phyloP scores from a whole-genome alignment of 2,797 vertebrate genomes.

The Malacoctenus gilli region DNA sequence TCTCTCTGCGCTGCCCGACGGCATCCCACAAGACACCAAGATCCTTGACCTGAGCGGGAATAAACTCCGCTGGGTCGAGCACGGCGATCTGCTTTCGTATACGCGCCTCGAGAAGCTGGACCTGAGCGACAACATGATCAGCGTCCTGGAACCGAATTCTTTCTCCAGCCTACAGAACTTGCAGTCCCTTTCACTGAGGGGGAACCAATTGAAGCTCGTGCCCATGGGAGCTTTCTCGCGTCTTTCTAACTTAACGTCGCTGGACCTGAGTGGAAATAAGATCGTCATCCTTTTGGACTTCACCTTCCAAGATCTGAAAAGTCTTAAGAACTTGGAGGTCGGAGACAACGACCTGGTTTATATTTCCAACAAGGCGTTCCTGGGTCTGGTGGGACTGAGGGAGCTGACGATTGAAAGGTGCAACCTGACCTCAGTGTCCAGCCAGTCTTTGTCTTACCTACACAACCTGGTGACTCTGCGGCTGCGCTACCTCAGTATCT shows the following conservation, averaged over 20 bases:
- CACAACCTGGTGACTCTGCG: slow-evolving; percentile 88
- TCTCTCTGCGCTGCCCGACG: slow-evolving; percentile 89
- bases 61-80: slow-evolving; percentile 93
- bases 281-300: slow-evolving; percentile 95
- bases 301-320: slow-evolving; percentile 91
- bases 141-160: slow-evolving; percentile 92
- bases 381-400: slow-evolving; percentile 87
- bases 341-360: slow-evolving; percentile 98
- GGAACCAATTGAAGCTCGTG: slow-evolving; percentile 93
- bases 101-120: slow-evolving; percentile 91
- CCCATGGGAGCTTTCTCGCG: slow-evolving; percentile 92
- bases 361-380: slow-evolving; percentile 95
- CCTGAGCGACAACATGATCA: slow-evolving; percentile 93
- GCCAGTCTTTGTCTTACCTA: slow-evolving; percentile 92
- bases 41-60: slow-evolving; percentile 92
- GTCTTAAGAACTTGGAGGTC: slow-evolving; percentile 90
- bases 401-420: slow-evolving; percentile 94
- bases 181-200: slow-evolving; percentile 86
- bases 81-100: slow-evolving; percentile 87
- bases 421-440: slow-evolving; percentile 93
- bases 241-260: slow-evolving; percentile 90
- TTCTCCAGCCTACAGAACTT: slow-evolving; percentile 90
- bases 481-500: slow-evolving; percentile 91
- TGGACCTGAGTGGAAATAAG: slow-evolving; percentile 97
- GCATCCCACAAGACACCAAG: slow-evolving; percentile 89